A percentile compares a stretch with the other conserved stretches of the same genome.
phyloP scores from a whole-genome alignment of 2,888 invertebrate species.

The Apamea crenata region DNA sequence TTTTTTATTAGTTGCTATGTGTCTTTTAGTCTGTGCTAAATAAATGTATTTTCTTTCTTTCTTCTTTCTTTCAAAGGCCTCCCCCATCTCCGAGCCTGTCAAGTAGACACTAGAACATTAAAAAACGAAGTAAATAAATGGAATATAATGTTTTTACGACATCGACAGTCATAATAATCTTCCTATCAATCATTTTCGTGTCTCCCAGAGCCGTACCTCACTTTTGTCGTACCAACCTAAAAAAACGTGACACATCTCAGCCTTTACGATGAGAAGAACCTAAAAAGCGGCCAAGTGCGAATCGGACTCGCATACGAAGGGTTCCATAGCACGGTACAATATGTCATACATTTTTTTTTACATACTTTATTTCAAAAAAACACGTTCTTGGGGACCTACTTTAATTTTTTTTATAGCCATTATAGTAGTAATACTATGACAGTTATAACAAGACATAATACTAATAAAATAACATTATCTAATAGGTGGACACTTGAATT shows the following conservation, averaged over 20 bases:
- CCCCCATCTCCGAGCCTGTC: background rate
- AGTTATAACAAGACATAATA: too few relatives aligned
- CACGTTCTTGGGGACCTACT: too few relatives aligned
- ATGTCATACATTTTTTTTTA: background rate
- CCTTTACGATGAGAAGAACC: background rate
- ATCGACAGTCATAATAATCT: background rate
- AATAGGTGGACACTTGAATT: background rate
- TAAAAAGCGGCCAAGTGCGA: conserved; percentile 1
- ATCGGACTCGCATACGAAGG: background rate
- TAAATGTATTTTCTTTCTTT: too few relatives aligned
- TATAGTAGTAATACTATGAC: background rate
- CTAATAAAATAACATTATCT: too few relatives aligned
- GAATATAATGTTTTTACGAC: background rate
- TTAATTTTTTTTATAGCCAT: background rate
- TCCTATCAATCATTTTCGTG: conserved; percentile 11
- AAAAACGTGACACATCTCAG: background rate
- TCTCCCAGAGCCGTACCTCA: conserved; percentile 3
- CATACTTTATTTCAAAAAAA: too few relatives aligned
- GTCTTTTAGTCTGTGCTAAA: too few relatives aligned
- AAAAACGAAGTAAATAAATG: background rate
- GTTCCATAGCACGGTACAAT: background rate
- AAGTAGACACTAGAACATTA: background rate
- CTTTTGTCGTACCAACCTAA: background rate
- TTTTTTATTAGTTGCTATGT: too few relatives aligned
- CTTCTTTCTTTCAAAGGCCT: too few relatives aligned